These are phyloP conservation scores for Myocastor coypus DNA, from an alignment of 2,113 vertebrate genomes.

Conservation along the genomic window DNA sequence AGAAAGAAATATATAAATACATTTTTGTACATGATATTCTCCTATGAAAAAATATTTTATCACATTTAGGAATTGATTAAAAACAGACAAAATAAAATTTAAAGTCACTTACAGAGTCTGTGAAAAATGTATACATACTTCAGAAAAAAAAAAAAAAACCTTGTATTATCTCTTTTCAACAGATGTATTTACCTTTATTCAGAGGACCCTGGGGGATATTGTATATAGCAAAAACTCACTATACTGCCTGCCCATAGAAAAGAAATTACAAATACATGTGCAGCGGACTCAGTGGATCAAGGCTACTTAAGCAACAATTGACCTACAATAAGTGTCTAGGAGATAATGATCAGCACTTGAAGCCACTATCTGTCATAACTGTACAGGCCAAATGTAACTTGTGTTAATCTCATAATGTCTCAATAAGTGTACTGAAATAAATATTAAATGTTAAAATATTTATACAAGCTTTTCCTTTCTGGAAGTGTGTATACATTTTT, in stretches of 20 bases:
- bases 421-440: background rate
- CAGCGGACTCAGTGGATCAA: background rate
- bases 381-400: background rate
- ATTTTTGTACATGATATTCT: background rate
- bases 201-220: background rate
- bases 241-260: background rate
- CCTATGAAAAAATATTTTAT: background rate
- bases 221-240: background rate
- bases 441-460: background rate
- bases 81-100: background rate
- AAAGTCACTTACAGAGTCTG: background rate
- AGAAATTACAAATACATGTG: background rate
- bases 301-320: background rate
- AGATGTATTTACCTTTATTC: background rate
- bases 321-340: background rate
- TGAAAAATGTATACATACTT: background rate
- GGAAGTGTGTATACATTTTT: background rate
- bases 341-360: background rate
- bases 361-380: background rate
- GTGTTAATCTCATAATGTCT: background rate
- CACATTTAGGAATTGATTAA: background rate
- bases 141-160: background rate
- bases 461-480: background rate
- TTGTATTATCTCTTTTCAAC: background rate
- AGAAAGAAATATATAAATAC: background rate